A percentile compares a stretch with the other conserved stretches of the same genome.
These are phyloP conservation scores for Latrodectus hesperus DNA, from an alignment of 2,888 invertebrate species.

Conservation along the genomic window DNA sequence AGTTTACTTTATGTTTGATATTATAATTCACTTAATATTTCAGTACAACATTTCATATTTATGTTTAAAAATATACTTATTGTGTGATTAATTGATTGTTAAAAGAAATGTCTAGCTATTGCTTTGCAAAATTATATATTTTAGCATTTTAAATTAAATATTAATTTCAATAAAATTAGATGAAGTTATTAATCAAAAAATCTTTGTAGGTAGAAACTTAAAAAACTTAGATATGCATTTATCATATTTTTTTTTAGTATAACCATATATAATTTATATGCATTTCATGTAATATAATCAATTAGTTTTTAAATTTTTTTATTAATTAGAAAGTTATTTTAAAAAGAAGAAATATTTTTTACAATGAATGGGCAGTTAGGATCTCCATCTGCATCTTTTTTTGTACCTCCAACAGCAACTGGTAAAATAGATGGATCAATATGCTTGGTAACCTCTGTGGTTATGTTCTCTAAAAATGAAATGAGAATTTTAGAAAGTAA, in stretches of 20 bases:
- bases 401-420: constrained; percentile 42
- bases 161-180: not conserved
- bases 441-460: constrained; percentile 9
- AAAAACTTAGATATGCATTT: too few species aligned
- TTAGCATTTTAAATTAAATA: too few species aligned
- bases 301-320: not conserved
- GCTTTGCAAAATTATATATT: too few species aligned
- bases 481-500: too few species aligned
- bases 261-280: not conserved
- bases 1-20: too few species aligned
- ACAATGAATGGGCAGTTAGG: constrained; percentile 54
- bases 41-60: too few species aligned
- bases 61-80: too few species aligned
- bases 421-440: constrained; percentile 59
- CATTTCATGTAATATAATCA: not conserved
- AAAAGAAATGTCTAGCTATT: too few species aligned
- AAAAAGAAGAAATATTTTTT: constrained; percentile 6
- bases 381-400: constrained; percentile 41
- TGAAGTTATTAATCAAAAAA: not conserved
- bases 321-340: not conserved
- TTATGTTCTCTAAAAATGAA: constrained; percentile 12
- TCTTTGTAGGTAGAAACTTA: not conserved
- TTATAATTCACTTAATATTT: too few species aligned
- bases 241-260: not conserved
- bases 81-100: too few species aligned